A percentile compares a stretch with the other conserved stretches of the same genome.
Conservation (phyloP, 92 coral and sea anemone species). For the Phymanthus crucifer region DNA sequence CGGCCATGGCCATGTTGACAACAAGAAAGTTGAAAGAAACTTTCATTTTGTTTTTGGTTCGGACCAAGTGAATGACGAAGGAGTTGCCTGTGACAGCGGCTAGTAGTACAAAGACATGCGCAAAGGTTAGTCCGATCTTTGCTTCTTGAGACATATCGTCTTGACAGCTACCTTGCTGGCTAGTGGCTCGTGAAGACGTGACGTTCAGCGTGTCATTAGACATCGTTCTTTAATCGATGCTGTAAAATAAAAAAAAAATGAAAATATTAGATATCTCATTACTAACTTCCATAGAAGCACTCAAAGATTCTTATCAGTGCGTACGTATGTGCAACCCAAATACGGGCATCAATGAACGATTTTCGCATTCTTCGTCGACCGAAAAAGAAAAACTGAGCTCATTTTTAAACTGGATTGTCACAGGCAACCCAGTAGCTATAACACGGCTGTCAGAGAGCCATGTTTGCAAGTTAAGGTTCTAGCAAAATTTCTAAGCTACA, state of each 20-base stretch:
- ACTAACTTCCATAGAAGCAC: too few species aligned
- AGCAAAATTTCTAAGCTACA: too few species aligned
- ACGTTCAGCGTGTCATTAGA: background rate
- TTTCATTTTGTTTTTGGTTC: constrained; percentile 40
- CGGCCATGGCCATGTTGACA: constrained; percentile 58
- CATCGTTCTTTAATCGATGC: background rate
- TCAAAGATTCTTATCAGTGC: too few species aligned
- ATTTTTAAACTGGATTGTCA: too few species aligned
- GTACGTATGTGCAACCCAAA: too few species aligned
- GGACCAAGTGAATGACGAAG: constrained; percentile 39
- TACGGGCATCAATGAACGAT: too few species aligned
- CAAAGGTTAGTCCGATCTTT: constrained; percentile 28
- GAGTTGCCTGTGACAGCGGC: constrained; percentile 43
- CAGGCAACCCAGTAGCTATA: too few species aligned
- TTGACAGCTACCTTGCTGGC: background rate
- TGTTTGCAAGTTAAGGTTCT: too few species aligned
- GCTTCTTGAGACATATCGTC: constrained; percentile 9
- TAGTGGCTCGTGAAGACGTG: background rate
- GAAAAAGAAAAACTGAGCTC: too few species aligned
- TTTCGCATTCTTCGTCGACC: too few species aligned
- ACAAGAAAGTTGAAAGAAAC: constrained; percentile 47
- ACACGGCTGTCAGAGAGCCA: too few species aligned
- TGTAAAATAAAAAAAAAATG: background rate
- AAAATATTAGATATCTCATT: background rate
- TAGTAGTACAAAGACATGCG: constrained; percentile 35